phyloP scores from a whole-genome alignment of 2,888 invertebrate species.

The Acholoe squamosa region DNA sequence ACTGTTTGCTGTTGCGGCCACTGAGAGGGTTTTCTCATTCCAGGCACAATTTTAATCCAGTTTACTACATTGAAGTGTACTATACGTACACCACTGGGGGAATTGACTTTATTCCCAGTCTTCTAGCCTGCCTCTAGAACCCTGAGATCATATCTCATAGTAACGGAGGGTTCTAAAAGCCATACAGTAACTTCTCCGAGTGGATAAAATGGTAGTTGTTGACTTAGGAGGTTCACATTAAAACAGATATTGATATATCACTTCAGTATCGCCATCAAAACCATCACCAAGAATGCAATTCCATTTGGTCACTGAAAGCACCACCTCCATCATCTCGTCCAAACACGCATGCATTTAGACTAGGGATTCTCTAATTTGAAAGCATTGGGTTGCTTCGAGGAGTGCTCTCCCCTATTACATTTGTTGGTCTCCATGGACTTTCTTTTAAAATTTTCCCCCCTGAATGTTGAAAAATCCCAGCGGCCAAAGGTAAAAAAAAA shows the following conservation, averaged over 20 bases:
- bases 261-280: neutral
- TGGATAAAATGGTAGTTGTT: constrained; percentile 5
- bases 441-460: too few species aligned
- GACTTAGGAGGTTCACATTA: neutral
- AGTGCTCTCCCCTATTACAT: too few species aligned
- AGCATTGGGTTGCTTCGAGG: too few species aligned
- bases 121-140: neutral
- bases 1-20: neutral
- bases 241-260: constrained; percentile 26
- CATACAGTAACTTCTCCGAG: neutral
- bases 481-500: too few species aligned
- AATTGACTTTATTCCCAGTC: neutral
- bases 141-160: neutral
- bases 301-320: neutral
- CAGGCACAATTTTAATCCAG: constrained; percentile 26
- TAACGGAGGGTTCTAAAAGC: neutral
- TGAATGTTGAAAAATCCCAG: too few species aligned
- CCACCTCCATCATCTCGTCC: neutral
- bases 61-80: neutral
- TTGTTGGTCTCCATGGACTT: too few species aligned
- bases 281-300: constrained; percentile 18
- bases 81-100: neutral
- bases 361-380: too few species aligned
- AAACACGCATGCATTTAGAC: neutral
- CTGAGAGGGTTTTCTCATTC: neutral